Evolutionary conservation across 2,113 vertebrate species (phyloP), one percentile per base, ranked within the genome.

Genomic region (Stomatorhinus ivindoensis): DNA sequence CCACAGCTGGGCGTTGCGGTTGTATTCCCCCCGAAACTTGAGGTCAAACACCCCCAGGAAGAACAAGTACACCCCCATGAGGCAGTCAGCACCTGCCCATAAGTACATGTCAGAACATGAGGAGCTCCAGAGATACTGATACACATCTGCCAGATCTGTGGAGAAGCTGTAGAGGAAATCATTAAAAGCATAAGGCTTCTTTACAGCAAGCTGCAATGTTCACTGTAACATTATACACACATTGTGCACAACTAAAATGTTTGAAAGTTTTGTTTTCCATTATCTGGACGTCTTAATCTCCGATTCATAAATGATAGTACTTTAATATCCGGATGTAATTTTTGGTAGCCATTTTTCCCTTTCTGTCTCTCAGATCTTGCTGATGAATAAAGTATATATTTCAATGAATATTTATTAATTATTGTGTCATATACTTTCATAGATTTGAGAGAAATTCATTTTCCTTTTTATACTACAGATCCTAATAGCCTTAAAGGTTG

Each of bases 51-150:
- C 92, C 0, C 96, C 97, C 17, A 96, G 89, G 31, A 96, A 97
- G 89, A 97, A 96, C 24, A 97, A 93, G 69, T 97, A 97, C 35
- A 97, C 92, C 0, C 96, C 97, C 97, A 97, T 97, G 90, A 97
- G 95, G 91, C 95, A 97, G 93, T 97, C 97, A 2, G 96, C 96
- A 95, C 95, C 97, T 97, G 93, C 1, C 85, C 61, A 48, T 31
- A 44, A 17, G 86, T 51, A 24, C 13, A 27, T 11, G 47, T 39
- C 21, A 42, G 69, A 46, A 94, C 94, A 90, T 83, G 17, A 46
- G 80, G 2, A 83, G 42, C 31, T 76, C 69, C 69, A 76, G 35
- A 17, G 69, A 39, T 39, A 39, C 69, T 15, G 5, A 31, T 39
- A 39, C 69, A 65, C 61, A 11, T 65, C n/a, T 65, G 24, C 58